Evolutionary conservation across 2,888 invertebrate species (phyloP).

Genomic region (Gnatocerus cornutus): DNA sequence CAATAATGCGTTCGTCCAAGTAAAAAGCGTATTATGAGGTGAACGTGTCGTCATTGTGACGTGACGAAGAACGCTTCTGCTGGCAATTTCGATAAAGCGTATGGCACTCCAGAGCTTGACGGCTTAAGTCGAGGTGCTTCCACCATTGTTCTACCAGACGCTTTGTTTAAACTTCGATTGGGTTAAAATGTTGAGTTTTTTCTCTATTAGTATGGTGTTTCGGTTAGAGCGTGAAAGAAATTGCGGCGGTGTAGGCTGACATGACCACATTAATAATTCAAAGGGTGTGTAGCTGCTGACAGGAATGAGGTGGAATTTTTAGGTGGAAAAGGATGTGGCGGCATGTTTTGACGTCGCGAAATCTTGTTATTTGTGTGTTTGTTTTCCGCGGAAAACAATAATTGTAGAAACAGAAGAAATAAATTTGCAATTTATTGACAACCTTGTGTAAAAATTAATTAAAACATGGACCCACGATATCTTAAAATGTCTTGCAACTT

Average conservation of each 20-base stretch:
- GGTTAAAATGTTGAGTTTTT: slow-evolving; percentile 1
- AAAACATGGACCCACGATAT: too few species aligned
- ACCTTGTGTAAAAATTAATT: too few species aligned
- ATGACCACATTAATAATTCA: slow-evolving; percentile 9
- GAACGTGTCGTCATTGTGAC: not conserved
- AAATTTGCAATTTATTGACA: too few species aligned
- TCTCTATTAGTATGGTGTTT: slow-evolving; percentile 8
- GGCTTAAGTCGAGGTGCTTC: slow-evolving; percentile 18
- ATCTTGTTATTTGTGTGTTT: too few species aligned
- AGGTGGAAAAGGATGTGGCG: not conserved
- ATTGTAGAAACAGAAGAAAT: too few species aligned
- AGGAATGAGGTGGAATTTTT: not conserved
- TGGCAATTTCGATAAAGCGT: slow-evolving; percentile 30
- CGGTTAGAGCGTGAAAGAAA: slow-evolving; percentile 12
- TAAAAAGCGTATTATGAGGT: slow-evolving; percentile 21
- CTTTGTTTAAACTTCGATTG: too few species aligned
- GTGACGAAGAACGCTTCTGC: slow-evolving; percentile 23
- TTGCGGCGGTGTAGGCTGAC: not conserved
- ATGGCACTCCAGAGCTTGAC: slow-evolving; percentile 18
- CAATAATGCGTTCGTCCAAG: slow-evolving; percentile 21
- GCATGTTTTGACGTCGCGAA: too few species aligned
- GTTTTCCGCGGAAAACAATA: too few species aligned
- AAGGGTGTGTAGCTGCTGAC: slow-evolving; percentile 1
- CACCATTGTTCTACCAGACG: not conserved
- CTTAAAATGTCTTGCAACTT: too few species aligned